phyloP scores from a whole-genome alignment of 2,888 invertebrate species.

The Dusona sp. region DNA sequence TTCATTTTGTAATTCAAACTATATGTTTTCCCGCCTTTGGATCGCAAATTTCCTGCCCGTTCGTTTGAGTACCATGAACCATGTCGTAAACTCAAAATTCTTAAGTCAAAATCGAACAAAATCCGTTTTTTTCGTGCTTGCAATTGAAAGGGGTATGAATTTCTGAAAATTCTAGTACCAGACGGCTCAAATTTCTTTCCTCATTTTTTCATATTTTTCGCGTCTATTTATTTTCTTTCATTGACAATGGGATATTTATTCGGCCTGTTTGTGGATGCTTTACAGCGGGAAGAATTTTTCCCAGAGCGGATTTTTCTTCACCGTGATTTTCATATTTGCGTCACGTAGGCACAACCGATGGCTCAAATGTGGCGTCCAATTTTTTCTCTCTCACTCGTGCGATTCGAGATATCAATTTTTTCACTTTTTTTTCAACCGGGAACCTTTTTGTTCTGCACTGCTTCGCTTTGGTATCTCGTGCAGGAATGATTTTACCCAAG shows the following conservation, averaged over 20 bases:
- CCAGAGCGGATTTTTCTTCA: not conserved
- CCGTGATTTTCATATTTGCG: constrained; percentile 40
- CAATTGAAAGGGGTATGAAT: not conserved
- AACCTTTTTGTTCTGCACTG: not conserved
- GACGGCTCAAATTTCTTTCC: not conserved
- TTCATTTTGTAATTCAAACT: not conserved
- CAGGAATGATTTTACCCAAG: constrained; percentile 27
- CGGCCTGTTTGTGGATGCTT: not conserved
- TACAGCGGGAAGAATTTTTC: not conserved
- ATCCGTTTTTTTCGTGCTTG: not conserved
- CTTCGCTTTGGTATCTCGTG: not conserved
- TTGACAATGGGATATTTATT: not conserved
- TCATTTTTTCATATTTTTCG: not conserved
- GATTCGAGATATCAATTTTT: constrained; percentile 3
- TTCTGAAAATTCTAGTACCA: not conserved
- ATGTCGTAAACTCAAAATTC: not conserved
- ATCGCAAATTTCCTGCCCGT: not conserved
- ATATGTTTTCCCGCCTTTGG: not conserved
- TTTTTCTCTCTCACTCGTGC: constrained; percentile 22
- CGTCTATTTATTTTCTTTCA: not conserved
- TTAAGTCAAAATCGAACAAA: not conserved
- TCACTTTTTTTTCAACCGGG: not conserved
- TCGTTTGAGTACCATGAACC: not conserved
- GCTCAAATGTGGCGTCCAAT: constrained; percentile 35
- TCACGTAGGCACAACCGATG: constrained; percentile 43